Base-by-base conservation (phyloP, 2,888 invertebrate species). In the Blastobasis lacticolella region DNA sequence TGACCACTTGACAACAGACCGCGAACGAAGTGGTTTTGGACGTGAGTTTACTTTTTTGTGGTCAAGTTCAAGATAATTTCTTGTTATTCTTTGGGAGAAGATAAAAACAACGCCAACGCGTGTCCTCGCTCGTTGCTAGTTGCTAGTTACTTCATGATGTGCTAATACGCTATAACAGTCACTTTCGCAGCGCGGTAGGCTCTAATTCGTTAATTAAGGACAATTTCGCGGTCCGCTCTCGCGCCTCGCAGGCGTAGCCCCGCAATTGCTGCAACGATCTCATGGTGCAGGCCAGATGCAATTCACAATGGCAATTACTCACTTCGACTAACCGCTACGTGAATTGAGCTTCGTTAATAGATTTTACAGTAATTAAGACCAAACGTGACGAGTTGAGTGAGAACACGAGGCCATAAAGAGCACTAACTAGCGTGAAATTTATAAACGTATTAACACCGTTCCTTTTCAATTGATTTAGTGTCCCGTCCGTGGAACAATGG, bases 201-300 rank as follows among this genome's bases (percentile, higher is more conserved):
- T 64, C 71, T 78, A 81, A 84, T 80, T 79, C 70, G 67, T 69
- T 74, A 84, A 87, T 87, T 86, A 73, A 76, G 84, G 78, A 71
- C 85, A 87, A 84, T 86, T 82, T 78, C 67, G 73, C 74, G 78
- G 67, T 71, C 69, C 60, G 61, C 71, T 76, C 71, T 66, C 66
- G 67, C 71, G 61, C 58, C 57, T 60, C 51, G 57, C 62, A 62
- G 60, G 58, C 60, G 67, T 60, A 58, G 62, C 59, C 62, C 53
- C 54, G 38, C 75, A 78, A 80, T 78, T 81, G 76, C 71, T 79
- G 78, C 81, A 79, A 66, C 64, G 57, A 64, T 59, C 59, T 66
- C 65, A 65, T 60, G 67, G 62, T 76, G 76, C 77, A 78, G 66
- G 69, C 69, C 73, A 69, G 69, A 76, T 84, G 83, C 81, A 82